These are phyloP conservation scores for Zygothrica quintamaculata DNA, from an alignment of 2,888 invertebrate genomes.

Conservation along the genomic window DNA sequence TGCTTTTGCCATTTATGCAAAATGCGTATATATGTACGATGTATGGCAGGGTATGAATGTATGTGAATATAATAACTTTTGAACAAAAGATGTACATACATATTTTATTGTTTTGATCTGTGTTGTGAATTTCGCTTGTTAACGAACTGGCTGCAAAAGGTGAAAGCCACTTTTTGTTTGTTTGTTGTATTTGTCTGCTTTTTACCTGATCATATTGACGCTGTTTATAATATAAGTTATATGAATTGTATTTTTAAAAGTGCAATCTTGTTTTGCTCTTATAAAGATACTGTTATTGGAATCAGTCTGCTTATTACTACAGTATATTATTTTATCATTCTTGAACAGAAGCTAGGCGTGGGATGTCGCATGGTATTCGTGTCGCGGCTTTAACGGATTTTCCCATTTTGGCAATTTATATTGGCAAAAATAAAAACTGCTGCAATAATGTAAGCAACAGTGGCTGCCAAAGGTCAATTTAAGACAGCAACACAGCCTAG, in stretches of 20 bases:
- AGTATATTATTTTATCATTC: constrained; percentile 43
- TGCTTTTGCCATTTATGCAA: constrained; percentile 78
- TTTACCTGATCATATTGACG: constrained; percentile 30
- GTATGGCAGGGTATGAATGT: no score
- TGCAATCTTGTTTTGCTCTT: constrained; percentile 57
- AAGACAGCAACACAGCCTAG: constrained; percentile 65
- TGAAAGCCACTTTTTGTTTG: constrained; percentile 65
- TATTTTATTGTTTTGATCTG: constrained; percentile 60
- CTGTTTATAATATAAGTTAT: constrained; percentile 44
- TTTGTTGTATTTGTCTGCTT: constrained; percentile 16
- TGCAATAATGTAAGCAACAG: constrained; percentile 71
- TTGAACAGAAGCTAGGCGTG: constrained; percentile 55
- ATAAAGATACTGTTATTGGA: constrained; percentile 54
- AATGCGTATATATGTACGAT: constrained; percentile 36
- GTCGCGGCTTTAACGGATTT: constrained; percentile 50
- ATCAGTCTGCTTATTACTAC: constrained; percentile 28
- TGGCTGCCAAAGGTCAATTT: constrained; percentile 64
- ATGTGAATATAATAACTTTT: no score
- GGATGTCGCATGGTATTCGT: constrained; percentile 56
- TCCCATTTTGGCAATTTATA: constrained; percentile 46
- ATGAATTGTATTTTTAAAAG: constrained; percentile 33
- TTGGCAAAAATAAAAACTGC: constrained; percentile 44
- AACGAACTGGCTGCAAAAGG: constrained; percentile 66
- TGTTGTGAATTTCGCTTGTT: constrained; percentile 55
- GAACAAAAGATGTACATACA: constrained; percentile 71